phyloP scores from a whole-genome alignment of 2,888 invertebrate species.

The Synergus itoensis region DNA sequence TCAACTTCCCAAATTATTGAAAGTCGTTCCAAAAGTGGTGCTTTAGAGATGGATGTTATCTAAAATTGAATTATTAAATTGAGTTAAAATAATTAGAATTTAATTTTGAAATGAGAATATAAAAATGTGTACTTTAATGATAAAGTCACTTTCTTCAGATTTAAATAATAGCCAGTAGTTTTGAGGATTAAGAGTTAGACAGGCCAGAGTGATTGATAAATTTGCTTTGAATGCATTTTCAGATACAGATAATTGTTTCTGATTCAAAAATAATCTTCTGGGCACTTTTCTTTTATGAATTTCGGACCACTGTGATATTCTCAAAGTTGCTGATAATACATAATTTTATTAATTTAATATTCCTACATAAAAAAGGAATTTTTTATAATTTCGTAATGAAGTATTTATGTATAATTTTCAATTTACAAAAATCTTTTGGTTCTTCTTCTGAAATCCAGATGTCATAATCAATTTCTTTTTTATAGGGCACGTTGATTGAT shows the following conservation, averaged over 20 bases:
- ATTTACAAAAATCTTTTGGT: slow-evolving; percentile 62
- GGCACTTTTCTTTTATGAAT: slow-evolving; percentile 65
- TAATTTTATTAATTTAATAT: slow-evolving; percentile 18
- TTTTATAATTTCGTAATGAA: neutral
- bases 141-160: slow-evolving; percentile 69
- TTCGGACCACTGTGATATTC: slow-evolving; percentile 64
- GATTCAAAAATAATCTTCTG: slow-evolving; percentile 66
- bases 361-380: neutral
- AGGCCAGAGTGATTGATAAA: slow-evolving; percentile 64
- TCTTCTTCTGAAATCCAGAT: slow-evolving; percentile 65
- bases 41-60: slow-evolving; percentile 59
- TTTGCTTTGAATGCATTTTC: slow-evolving; percentile 48
- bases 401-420: neutral
- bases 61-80: slow-evolving; percentile 31
- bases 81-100: neutral
- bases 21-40: slow-evolving; percentile 55
- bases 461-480: slow-evolving; percentile 61
- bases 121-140: slow-evolving; percentile 61
- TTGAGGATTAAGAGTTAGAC: slow-evolving; percentile 59
- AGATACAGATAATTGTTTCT: slow-evolving; percentile 54
- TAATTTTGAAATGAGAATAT: neutral
- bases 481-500: slow-evolving; percentile 62
- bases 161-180: slow-evolving; percentile 69
- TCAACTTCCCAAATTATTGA: slow-evolving; percentile 52
- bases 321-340: slow-evolving; percentile 57